Percentiles rank a stretch among this genome's conserved stretches.
Evolutionary conservation across 2,797 vertebrate species (phyloP).

Genomic region (Nannoperca obscura): DNA sequence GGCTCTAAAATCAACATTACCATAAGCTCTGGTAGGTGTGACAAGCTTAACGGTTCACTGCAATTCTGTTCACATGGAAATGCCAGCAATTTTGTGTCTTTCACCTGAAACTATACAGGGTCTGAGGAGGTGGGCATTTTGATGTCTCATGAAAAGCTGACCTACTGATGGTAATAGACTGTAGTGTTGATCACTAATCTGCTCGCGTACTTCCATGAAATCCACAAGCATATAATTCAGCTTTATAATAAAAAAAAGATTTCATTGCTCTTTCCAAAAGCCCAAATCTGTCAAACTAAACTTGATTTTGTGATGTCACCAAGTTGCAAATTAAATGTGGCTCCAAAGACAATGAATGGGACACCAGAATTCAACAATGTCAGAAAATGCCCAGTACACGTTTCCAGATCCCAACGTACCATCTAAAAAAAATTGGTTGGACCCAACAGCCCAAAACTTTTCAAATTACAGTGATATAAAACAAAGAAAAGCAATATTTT

Average conservation of each 20-base stretch:
- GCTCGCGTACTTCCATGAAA: no score
- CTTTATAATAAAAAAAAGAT: neutral
- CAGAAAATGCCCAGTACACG: neutral
- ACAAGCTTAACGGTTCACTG: neutral
- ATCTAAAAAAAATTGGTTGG: neutral
- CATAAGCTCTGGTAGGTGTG: neutral
- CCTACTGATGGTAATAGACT: slow-evolving; percentile 20
- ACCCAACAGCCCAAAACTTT: neutral
- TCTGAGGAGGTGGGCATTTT: neutral
- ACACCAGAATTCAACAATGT: no score
- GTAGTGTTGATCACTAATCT: neutral
- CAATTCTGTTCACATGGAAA: slow-evolving; percentile 50
- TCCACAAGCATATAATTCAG: no score
- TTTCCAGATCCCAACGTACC: neutral
- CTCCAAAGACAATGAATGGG: neutral
- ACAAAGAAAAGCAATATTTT: neutral
- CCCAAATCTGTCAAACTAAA: neutral
- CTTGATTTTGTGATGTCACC: neutral
- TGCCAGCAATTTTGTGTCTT: slow-evolving; percentile 4
- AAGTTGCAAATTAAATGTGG: neutral
- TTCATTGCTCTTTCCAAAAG: neutral
- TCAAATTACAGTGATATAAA: no score
- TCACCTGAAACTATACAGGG: slow-evolving; percentile 48
- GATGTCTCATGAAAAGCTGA: slow-evolving; percentile 1
- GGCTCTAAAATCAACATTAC: slow-evolving; percentile 4